Base-by-base conservation (phyloP, 1,140 invertebrate species). In the Calycopis cecrops region DNA sequence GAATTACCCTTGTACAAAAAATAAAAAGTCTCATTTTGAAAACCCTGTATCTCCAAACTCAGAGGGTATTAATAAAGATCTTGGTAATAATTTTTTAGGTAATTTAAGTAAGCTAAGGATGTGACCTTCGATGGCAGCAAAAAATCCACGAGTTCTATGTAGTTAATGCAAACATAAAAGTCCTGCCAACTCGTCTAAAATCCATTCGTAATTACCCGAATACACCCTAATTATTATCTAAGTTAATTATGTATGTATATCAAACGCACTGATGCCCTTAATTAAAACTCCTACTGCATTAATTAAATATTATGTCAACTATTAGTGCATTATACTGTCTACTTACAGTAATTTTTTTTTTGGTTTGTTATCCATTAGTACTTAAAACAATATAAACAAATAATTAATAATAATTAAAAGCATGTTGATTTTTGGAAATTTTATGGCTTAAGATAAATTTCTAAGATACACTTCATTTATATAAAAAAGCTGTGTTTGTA, bases 331-430 rank as follows among this genome's bases (percentile, higher is more conserved):
- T 33, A 12, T 3, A 50, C 21, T 50, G 21, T 50, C 48, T 50
- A 50, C n/a, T 34, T 34, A 34, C 21, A 12, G 48, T 49, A 12
- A 12, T 33, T 49, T 49, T 28, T 11, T 49, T 49, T 49, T 28
- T 1, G 18, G 9, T n/a, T 28, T 49, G 18, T 49, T 49, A 33
- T 49, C 34, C n/a, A 16, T 35, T 55, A 35, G 34, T 38, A 37
- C 16, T 28, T 28, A 28, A 28, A 6, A 28, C 21, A 28, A 28
- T 28, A 28, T 28, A 28, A 37, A 49, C 48, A 9, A 34, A 49
- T 12, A 49, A 28, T 49, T 33, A 49, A 33, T 49, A 11, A 1
- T 49, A 49, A 49, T 21, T 49, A 49, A 49, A 28, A 49, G 28
- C 28, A 34, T 34, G 18, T 11, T 49, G 28, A 49, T 33, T 49